A percentile compares a stretch with the other conserved stretches of the same genome.
Evolutionary conservation across 2,888 invertebrate genomes (phyloP).

Genomic region (Griposia aprilina): DNA sequence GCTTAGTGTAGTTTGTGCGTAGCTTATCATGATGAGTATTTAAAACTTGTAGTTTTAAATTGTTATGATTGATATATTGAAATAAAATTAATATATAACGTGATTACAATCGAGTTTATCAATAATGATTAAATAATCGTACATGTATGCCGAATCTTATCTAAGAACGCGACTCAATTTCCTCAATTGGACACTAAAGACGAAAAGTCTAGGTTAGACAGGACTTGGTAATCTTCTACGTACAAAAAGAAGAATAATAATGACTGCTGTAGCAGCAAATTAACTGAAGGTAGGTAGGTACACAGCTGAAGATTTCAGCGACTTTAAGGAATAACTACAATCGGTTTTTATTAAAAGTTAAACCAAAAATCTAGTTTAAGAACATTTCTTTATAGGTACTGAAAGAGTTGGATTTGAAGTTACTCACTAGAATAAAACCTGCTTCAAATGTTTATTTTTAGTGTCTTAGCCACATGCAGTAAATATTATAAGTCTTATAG

Average conservation of each 20-base stretch:
- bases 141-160: background rate
- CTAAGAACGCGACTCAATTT: conserved; percentile 15
- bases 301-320: background rate
- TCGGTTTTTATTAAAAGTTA: background rate
- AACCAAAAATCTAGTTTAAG: no score
- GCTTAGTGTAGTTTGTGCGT: no score
- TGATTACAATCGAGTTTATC: background rate
- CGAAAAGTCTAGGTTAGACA: background rate
- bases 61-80: background rate
- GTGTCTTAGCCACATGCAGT: no score
- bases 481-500: no score
- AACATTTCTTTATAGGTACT: no score
- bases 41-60: background rate
- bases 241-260: background rate
- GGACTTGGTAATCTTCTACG: background rate
- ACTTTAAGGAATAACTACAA: background rate
- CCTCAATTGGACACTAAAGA: conserved; percentile 8
- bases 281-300: background rate
- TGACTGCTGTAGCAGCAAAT: background rate
- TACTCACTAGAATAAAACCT: no score
- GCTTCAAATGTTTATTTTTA: no score
- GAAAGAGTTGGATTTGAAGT: background rate
- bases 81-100: no score
- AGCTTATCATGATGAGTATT: no score
- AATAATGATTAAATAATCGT: background rate